These are phyloP conservation scores for Corythaixoides concolor DNA, from an alignment of 2,113 vertebrate species.

Conservation along the genomic window DNA sequence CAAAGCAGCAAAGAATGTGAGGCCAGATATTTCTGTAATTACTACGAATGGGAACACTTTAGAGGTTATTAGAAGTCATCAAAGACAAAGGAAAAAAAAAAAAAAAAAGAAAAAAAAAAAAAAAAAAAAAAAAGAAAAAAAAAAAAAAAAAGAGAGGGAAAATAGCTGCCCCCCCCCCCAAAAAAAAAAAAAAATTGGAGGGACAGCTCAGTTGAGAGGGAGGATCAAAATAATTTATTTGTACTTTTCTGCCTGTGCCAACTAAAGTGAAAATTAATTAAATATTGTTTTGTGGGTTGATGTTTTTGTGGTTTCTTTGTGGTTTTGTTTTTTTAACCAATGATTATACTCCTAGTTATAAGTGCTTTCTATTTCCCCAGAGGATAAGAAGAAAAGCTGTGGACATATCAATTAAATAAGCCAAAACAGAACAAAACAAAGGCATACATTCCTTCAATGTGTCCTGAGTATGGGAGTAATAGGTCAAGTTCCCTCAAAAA, in stretches of 20 bases:
- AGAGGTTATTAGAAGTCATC: neutral
- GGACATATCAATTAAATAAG: neutral
- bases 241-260: neutral
- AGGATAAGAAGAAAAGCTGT: neutral
- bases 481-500: neutral
- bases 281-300: neutral
- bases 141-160: too few relatives aligned
- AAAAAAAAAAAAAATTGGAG: accelerated
- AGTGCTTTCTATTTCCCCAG: neutral
- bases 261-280: neutral
- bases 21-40: neutral
- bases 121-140: too few relatives aligned
- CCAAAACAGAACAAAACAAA: accelerated
- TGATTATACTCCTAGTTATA: neutral
- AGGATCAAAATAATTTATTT: neutral
- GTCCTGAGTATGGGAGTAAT: neutral
- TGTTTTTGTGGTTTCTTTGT: accelerated
- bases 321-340: neutral
- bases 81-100: too few relatives aligned
- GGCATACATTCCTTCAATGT: neutral
- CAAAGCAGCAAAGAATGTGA: neutral
- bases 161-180: too few relatives aligned
- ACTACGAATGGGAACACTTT: neutral
- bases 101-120: too few relatives aligned
- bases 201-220: neutral